Evolutionary conservation across 30 jellyfish, hydroid and myxozoan species (phyloP).

Genomic region (Aurelia aurita complex sp. Pacific): DNA sequence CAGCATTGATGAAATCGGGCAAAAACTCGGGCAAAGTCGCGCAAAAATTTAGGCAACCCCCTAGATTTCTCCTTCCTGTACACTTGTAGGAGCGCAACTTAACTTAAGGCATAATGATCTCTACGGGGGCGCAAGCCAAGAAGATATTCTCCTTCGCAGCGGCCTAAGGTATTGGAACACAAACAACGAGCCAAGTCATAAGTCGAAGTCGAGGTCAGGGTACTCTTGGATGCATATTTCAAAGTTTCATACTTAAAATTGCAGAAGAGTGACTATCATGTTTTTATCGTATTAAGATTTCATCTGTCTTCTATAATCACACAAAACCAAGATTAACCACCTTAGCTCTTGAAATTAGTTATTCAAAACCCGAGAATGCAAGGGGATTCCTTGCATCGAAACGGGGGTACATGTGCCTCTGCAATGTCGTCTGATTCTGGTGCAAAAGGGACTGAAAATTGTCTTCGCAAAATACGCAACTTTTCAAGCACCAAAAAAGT

Average conservation of each 20-base stretch:
- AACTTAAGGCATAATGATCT: too few relatives aligned
- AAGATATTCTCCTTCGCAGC: too few relatives aligned
- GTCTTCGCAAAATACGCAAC: too few relatives aligned
- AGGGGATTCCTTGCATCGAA: conserved; percentile 34
- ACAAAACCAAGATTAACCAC: conserved; percentile 52
- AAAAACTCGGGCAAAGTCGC: too few relatives aligned
- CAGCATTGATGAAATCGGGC: too few relatives aligned
- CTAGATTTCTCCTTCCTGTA: too few relatives aligned
- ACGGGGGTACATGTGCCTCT: conserved; percentile 22
- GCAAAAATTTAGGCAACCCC: too few relatives aligned
- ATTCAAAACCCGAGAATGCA: conserved; percentile 6
- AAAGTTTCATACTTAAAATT: not conserved
- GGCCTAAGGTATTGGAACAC: not conserved
- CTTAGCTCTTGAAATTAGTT: conserved; percentile 12
- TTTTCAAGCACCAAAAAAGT: too few relatives aligned
- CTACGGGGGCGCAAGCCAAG: too few relatives aligned
- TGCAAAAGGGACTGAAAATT: too few relatives aligned
- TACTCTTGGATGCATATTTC: not conserved
- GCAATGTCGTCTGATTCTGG: too few relatives aligned
- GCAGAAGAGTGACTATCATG: conserved; percentile 13
- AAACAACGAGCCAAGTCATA: not conserved
- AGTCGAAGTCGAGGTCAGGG: not conserved
- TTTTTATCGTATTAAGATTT: conserved; percentile 29
- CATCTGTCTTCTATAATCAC: conserved; percentile 37
- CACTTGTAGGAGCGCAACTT: too few relatives aligned